Evolutionary conservation across 2,888 invertebrate genomes (phyloP).

Genomic region (Drosophila mimetica): DNA sequence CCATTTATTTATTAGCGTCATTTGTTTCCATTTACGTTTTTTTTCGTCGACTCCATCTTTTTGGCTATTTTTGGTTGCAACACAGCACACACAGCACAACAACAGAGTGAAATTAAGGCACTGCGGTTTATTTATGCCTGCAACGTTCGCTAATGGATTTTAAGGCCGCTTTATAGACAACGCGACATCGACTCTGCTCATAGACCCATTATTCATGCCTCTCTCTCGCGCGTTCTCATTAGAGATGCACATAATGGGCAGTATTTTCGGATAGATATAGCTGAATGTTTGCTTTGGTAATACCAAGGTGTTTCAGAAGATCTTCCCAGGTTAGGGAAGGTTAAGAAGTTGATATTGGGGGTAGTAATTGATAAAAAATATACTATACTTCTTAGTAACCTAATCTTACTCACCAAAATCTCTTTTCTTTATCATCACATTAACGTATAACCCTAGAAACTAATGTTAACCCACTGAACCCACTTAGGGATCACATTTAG

Average conservation of each 20-base stretch:
- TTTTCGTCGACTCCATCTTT: constrained; percentile 45
- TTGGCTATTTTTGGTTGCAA: constrained; percentile 72
- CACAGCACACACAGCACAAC: constrained; percentile 20
- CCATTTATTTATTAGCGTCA: constrained; percentile 71
- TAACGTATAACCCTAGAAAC: constrained; percentile 3
- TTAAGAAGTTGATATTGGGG: neutral
- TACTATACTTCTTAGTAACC: too few relatives aligned
- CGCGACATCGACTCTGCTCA: constrained; percentile 52
- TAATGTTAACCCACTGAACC: constrained; percentile 26
- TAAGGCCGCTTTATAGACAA: constrained; percentile 68
- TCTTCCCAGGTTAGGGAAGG: constrained; percentile 6
- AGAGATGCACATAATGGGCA: constrained; percentile 13
- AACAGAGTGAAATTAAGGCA: constrained; percentile 60
- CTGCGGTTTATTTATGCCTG: constrained; percentile 66
- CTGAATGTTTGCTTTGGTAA: constrained; percentile 11
- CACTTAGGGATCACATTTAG: constrained; percentile 22
- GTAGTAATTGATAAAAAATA: too few relatives aligned
- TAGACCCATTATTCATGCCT: constrained; percentile 61
- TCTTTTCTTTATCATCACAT: too few relatives aligned
- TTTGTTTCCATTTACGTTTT: constrained; percentile 63
- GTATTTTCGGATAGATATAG: neutral
- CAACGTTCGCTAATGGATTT: constrained; percentile 70
- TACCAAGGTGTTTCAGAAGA: neutral
- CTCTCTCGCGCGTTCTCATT: constrained; percentile 17
- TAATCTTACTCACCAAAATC: too few relatives aligned